These are phyloP conservation scores for Lerema accius DNA, from an alignment of 1,140 invertebrate species.

Conservation along the genomic window DNA sequence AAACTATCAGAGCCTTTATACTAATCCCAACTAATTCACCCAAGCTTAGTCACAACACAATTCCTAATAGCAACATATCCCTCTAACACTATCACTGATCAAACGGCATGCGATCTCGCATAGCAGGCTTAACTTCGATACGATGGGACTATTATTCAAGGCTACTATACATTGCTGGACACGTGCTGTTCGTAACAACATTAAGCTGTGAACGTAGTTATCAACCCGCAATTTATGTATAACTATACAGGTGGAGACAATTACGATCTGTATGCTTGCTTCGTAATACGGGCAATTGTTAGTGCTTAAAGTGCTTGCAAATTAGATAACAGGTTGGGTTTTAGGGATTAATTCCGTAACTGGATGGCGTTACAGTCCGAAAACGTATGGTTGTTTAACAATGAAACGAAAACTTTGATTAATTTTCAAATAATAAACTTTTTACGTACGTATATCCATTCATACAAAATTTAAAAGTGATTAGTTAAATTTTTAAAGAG, in stretches of 20 bases:
- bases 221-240: slow-evolving; percentile 22
- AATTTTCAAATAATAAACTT: too few relatives aligned
- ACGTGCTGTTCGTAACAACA: slow-evolving; percentile 23
- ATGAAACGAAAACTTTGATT: too few relatives aligned
- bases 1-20: background rate
- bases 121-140: slow-evolving; percentile 16
- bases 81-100: slow-evolving; percentile 27
- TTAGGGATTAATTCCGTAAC: slow-evolving; percentile 17
- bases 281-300: slow-evolving; percentile 21
- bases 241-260: slow-evolving; percentile 13
- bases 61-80: slow-evolving; percentile 19
- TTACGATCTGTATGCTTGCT: slow-evolving; percentile 15
- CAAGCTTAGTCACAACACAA: slow-evolving; percentile 11
- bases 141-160: slow-evolving; percentile 21
- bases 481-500: too few relatives aligned
- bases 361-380: background rate
- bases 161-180: slow-evolving; percentile 22
- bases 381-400: too few relatives aligned
- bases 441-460: too few relatives aligned
- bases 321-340: slow-evolving; percentile 20
- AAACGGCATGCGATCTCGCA: slow-evolving; percentile 22
- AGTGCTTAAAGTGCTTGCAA: slow-evolving; percentile 13
- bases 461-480: too few relatives aligned
- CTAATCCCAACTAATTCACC: background rate
- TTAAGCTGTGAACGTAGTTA: slow-evolving; percentile 25